Evolutionary conservation across 2,797 vertebrate genomes (phyloP), one percentile per base, ranked within the genome.

Genomic region (Urophycis tenuis): DNA sequence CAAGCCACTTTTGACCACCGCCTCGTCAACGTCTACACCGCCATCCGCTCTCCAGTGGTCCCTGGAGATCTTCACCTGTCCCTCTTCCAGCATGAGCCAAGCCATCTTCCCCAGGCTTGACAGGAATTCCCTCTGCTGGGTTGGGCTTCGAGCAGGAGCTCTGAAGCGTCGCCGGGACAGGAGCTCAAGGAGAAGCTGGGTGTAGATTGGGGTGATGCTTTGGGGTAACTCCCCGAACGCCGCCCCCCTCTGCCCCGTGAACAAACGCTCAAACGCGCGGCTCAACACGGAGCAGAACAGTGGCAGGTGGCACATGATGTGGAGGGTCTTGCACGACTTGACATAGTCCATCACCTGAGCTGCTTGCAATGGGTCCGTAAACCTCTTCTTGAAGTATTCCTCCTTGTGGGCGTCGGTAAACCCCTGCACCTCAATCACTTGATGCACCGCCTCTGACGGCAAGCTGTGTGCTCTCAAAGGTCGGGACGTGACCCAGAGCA

Each of bases 231-330:
- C 78, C 0, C 5, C 14, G 11, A 7, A 41, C 39, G 73, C 83
- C 3, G 71, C 35, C 0, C 72, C 0, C 3, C 82, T 84, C 19
- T 45, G 35, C 31, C 79, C 73, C 19, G 33, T 79, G 25, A 92
- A 87, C 3, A 79, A 0, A 2, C 2, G 67, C 80, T 89, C 80
- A 25, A 89, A 87, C 76, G 88, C 84, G 11, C 84, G 78, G 3
- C 85, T 87, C 77, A 90, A 73, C 77, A 89, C 79, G 5, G 85
- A 85, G 77, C 84, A 90, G 80, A 94, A 94, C 78, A 92, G 71
- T 0, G 94, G 94, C 77, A 92, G 81, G 79, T 93, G 90, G 83
- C 93, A 94, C 94, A 95, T 94, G 77, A 93, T 87, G 76, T 82
- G 80, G 34, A 95, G 84, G 2, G 89, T 92, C 81, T 84, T 92